These are phyloP conservation scores for Sanderia malayensis DNA, from an alignment of 30 jellyfish, hydroid and myxozoan genomes.

Conservation along the genomic window DNA sequence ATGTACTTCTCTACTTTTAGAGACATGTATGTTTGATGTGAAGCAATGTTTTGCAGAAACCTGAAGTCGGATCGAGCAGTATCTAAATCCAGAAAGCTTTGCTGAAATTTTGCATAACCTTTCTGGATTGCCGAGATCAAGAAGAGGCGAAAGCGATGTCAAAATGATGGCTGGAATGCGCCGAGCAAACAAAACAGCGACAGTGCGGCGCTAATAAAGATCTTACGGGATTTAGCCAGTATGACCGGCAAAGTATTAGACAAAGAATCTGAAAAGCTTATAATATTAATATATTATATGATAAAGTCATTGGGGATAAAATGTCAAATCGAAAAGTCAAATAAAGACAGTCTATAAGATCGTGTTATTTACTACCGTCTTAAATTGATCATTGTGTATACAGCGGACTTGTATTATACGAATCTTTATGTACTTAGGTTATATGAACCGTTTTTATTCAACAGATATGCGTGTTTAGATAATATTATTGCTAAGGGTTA, in stretches of 20 bases:
- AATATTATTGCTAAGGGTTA: not conserved
- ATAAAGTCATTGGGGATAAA: slow-evolving; percentile 59
- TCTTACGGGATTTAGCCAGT: slow-evolving; percentile 47
- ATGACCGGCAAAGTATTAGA: slow-evolving; percentile 58
- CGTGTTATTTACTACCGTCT: slow-evolving; percentile 30
- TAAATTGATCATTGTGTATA: slow-evolving; percentile 51
- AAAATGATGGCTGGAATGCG: slow-evolving; percentile 19
- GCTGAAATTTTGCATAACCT: too few relatives aligned
- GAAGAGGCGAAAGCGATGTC: too few relatives aligned
- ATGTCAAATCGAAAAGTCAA: slow-evolving; percentile 66
- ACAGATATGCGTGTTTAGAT: not conserved
- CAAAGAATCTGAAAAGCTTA: slow-evolving; percentile 61
- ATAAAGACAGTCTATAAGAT: slow-evolving; percentile 51
- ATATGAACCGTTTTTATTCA: slow-evolving; percentile 22
- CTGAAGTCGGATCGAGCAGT: too few relatives aligned
- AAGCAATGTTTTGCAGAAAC: too few relatives aligned
- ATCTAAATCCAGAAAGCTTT: too few relatives aligned
- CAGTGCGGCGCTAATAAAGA: slow-evolving; percentile 73
- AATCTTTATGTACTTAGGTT: slow-evolving; percentile 43
- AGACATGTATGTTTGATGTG: too few relatives aligned
- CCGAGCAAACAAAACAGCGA: slow-evolving; percentile 46
- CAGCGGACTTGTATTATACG: slow-evolving; percentile 62
- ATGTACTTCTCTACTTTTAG: too few relatives aligned
- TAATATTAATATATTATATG: slow-evolving; percentile 57
- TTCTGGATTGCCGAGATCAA: too few relatives aligned